Base-by-base conservation (phyloP, 92 coral and sea anemone species). In the Epizoanthus illoricatus region DNA sequence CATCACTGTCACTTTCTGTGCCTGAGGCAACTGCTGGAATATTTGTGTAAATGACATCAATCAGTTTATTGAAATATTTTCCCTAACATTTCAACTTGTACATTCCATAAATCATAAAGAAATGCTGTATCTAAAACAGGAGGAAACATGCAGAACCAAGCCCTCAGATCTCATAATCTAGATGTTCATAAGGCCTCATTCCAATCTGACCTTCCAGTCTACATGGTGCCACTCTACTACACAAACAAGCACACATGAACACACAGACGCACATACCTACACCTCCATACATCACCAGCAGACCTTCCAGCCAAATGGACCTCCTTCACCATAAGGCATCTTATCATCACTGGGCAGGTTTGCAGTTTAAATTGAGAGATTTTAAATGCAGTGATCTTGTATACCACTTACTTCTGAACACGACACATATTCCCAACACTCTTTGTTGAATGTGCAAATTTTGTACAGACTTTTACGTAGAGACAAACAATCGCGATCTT, bases 141-240 rank as follows among this genome's bases (percentile, higher is more conserved):
- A 45, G 9, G 10, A 45, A 45, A 45, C 52, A 45, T 45, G 52
- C 18, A 28, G 8, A 33, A 21, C 82, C 71, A 78, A 45, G 97
- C 99, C 97, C 99, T 96, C 99, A 93, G 97, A 91, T 96, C 99
- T 91, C 97, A 96, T 93, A 96, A 91, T 96, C 94, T 93, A 63
- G 78, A 79, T 81, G 95, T 87, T 93, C 99, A 96, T 65, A 13
- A 73, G 99, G 97, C 89, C 97, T 67, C 87, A 85, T 68, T 91
- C 98, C 75, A 68, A 65, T 74, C 90, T 57, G 85, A 80, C 86
- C 89, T 80, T 91, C 80, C 88, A 85, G 84, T 85, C 84, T 80
- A 55, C 63, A 17, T 84, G 61, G 81, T 73, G 76, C 84, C 68
- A 88, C 85, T 82, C 86, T 84, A 9, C 81, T 82, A 82, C 88